Percentiles rank a stretch among this genome's conserved stretches.
These are phyloP conservation scores for Paraescarpia echinospica DNA, from an alignment of 1,140 invertebrate species.

Conservation along the genomic window DNA sequence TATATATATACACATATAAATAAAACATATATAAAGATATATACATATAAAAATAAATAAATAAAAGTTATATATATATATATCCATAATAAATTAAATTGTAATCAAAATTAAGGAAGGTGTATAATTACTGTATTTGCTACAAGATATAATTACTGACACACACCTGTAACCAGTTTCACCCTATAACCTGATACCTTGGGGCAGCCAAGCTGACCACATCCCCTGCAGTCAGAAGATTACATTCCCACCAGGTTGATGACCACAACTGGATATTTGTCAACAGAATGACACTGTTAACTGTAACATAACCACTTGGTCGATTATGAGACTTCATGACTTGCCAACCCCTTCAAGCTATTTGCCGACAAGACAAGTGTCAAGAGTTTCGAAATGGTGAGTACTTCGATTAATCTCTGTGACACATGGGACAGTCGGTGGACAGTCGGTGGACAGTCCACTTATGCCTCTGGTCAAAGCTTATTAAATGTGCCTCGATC, in stretches of 20 bases:
- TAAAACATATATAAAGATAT: neutral
- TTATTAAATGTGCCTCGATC: no score
- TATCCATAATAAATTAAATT: neutral
- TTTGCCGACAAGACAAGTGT: neutral
- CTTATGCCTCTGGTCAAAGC: neutral
- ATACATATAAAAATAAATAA: neutral
- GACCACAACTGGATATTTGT: neutral
- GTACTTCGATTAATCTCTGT: neutral
- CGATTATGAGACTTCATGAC: neutral
- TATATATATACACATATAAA: neutral
- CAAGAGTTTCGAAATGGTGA: neutral
- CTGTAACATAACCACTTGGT: neutral
- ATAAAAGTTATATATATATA: neutral
- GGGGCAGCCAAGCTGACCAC: neutral
- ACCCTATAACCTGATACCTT: neutral
- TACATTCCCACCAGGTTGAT: neutral
- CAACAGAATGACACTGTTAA: neutral
- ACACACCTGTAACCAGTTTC: neutral
- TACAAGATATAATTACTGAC: neutral
- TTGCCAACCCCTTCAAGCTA: neutral
- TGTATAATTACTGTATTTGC: neutral
- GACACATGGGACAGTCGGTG: neutral
- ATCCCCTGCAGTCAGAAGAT: neutral
- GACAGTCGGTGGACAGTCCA: no score
- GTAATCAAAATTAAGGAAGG: neutral